Conservation (phyloP, 1,140 invertebrate species). For the Drosophila hydei region DNA sequence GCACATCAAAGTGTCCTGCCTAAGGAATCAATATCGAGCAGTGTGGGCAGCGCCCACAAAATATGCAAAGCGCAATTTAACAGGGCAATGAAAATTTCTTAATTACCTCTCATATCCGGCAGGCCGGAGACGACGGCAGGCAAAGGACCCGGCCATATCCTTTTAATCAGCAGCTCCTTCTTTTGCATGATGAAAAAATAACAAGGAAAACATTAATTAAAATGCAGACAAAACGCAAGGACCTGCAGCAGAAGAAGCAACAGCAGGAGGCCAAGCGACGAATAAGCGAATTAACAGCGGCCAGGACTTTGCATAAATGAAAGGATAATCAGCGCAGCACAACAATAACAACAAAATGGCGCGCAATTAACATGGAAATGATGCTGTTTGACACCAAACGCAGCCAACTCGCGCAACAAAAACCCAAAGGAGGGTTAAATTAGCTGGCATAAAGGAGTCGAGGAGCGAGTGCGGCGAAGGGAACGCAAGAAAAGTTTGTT, state of each 20-base stretch:
- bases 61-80: conserved; percentile 74
- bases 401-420: conserved; percentile 38
- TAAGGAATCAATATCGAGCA: neutral
- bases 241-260: neutral
- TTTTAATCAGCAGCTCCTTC: conserved; percentile 69
- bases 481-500: conserved; percentile 18
- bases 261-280: conserved; percentile 25
- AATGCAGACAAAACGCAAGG: conserved; percentile 64
- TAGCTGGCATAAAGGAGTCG: conserved; percentile 35
- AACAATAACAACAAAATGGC: conserved; percentile 63
- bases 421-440: conserved; percentile 69
- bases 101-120: conserved; percentile 71
- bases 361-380: conserved; percentile 80
- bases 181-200: conserved; percentile 56
- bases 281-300: conserved; percentile 78
- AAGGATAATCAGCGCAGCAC: conserved; percentile 73
- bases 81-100: conserved; percentile 65
- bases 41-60: conserved; percentile 43
- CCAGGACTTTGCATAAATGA: conserved; percentile 80
- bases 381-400: conserved; percentile 74
- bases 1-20: conserved; percentile 43
- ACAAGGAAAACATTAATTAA: conserved; percentile 78
- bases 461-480: conserved; percentile 28
- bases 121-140: conserved; percentile 26
- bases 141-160: conserved; percentile 48